Evolutionary conservation across 2,888 invertebrate genomes (phyloP), one percentile per base, ranked within the genome.

Genomic region (Aricia artaxerxes): DNA sequence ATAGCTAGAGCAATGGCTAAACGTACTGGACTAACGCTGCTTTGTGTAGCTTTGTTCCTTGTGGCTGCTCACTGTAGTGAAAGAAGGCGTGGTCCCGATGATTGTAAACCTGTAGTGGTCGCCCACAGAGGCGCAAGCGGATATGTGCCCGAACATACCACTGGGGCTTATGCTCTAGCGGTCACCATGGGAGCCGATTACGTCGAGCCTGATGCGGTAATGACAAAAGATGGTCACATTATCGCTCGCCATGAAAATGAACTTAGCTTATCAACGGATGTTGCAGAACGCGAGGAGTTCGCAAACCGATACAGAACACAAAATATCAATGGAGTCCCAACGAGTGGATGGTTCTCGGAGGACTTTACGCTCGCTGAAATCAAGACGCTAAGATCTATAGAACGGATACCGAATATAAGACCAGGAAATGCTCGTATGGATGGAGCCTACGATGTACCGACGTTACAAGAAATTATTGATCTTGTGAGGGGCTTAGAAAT

Each of bases 51-150:
- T 60, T 79, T 61, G 1, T 31, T 69, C n/a, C 5, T 35, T 73
- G 79, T 78, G 57, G n/a, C 40, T 3, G n/a, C 72, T n/a, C 61
- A 82, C 77, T 57, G n/a, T 61, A 38, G 53, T 60, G 40, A 72
- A 35, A 57, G n/a, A 80, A 83, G 78, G 81, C 83, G 80, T 79
- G 86, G 81, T 64, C 81, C 84, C 2, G 86, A 87, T 76, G 87
- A 87, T 78, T 89, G 91, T 81, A 83, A 85, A 11, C 90, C 89
- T 1, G 79, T 90, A 13, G 87, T 92, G 1, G 90, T 92, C 49
- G 92, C 90, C 2, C 93, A 93, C 80, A 87, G 94, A 5, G 94
- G 94, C 1, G 93, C 94, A 38, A 92, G 93, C 64, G 94, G 93
- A 1, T 94, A 94, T 81, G 90, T 91, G 1, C 93, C 94, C 0